Base-by-base conservation (phyloP, 2,113 vertebrate genomes). In the Ancistrus triradiatus region DNA sequence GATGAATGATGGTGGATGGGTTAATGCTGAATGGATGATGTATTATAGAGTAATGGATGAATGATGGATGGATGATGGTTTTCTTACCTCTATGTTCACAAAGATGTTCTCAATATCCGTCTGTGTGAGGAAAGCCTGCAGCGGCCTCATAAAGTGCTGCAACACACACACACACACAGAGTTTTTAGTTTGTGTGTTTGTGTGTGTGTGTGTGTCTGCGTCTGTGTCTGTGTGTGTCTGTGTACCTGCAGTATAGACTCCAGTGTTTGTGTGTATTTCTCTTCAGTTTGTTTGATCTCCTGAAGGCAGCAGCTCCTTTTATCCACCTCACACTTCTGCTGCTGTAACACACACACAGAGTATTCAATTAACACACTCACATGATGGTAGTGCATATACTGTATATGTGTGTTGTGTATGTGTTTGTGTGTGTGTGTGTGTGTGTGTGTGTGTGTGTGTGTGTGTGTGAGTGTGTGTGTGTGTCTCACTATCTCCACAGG, bases 121-220 rank as follows among this genome's bases (percentile, higher is more conserved):
- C 2, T 75, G 52, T 6, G 78, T 77, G 17, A 96, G 86, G 64
- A 94, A 95, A 53, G 73, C 77, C 57, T 90, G 86, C 44, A 97
- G 80, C 0, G 94, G 94, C 62, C 87, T 93, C 86, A 92, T 81
- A 80, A 95, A 97, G 81, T 95, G 88, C 93, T 95, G 76, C 1
- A 47, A 19, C 56, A 15, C 68, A 52, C 1, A 61, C 15, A 64
- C 50, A 44, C 7, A 69, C 9, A 61, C 7, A 31, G 3, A 55
- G 63, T 21, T 31, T 33, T 37, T 28, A 15, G 15, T 17, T 42
- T 55, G 35, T 58, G 22, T 52, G 37, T 49, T 22, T 58, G 21
- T 28, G 43, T 59, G 59, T 63, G 31, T 27, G 53, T 43, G 37
- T 47, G 35, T 63, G 18, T 51, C 28, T 38, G 60, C 62, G 59